A percentile compares a stretch with the other conserved stretches of the same genome.
These are phyloP conservation scores for Eulemur rufifrons DNA, from an alignment of 2,113 vertebrate species.

Conservation along the genomic window DNA sequence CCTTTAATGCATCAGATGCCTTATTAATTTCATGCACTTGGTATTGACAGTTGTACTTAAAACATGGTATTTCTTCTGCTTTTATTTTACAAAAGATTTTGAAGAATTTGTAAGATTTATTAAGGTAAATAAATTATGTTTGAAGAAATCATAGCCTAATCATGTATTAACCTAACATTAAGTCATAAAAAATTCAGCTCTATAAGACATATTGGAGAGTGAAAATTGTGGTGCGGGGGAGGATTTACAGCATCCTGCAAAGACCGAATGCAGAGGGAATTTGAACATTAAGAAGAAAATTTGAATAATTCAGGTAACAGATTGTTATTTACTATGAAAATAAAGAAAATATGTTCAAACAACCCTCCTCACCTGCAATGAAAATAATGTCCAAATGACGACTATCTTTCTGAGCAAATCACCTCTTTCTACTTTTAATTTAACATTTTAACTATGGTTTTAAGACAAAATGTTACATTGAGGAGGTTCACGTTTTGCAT, in stretches of 20 bases:
- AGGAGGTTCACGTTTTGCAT: background rate
- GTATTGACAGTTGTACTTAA: constrained; percentile 20
- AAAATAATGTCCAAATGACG: background rate
- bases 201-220: background rate
- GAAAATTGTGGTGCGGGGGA: background rate
- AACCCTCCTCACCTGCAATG: background rate
- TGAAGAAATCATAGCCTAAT: constrained; percentile 51
- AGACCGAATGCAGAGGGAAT: background rate
- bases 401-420: constrained; percentile 12
- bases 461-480: background rate
- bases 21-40: constrained; percentile 48
- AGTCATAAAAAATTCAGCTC: constrained; percentile 41
- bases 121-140: constrained; percentile 53
- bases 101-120: constrained; percentile 12
- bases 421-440: constrained; percentile 43
- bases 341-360: constrained; percentile 25
- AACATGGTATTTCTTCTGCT: constrained; percentile 50
- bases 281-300: constrained; percentile 2
- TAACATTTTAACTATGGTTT: background rate
- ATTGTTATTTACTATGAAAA: constrained; percentile 40
- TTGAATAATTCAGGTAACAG: constrained; percentile 52
- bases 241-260: background rate
- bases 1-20: background rate
- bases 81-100: constrained; percentile 48
- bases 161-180: constrained; percentile 19